Base-by-base conservation (phyloP, 2,797 vertebrate genomes). In the Liasis olivaceus region DNA sequence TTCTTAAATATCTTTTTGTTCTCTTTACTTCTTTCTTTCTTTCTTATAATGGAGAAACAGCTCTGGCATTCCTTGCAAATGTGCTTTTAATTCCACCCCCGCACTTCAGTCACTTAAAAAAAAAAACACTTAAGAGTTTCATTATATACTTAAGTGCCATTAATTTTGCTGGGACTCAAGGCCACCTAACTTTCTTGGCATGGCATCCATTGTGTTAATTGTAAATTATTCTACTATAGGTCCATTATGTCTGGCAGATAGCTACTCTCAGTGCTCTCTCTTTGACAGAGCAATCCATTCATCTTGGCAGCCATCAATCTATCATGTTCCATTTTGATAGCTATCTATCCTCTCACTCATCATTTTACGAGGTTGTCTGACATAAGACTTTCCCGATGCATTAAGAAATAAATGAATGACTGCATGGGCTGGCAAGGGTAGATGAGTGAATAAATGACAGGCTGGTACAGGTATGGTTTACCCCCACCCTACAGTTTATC, bases 391-490 rank as follows among this genome's bases (percentile, higher is more conserved):
- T 95, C 62, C 66, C 60, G 22, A 89, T 94, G 85, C 59, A 91
- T 95, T 93, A 94, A 87, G 91, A 96, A 89, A 91, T 96, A 93
- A 93, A 95, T 92, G 90, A 89, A 94, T 96, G 93, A 95, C 59
- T 96, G 95, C 93, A 93, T 93, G 94, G 95, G 93, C 95, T 94
- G 95, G 95, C 93, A 91, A 95, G 64, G 86, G 87, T 26, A 92
- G 77, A 88, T 94, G 94, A 24, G 66, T 69, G 91, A 96, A 90
- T 85, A 85, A 90, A 91, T 93, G 92, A 91, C 54, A 90, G 60
- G 69, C 54, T 84, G 42, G 56, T 84, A 87, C 63, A 12, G 47
- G 69, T 51, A 60, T 88, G 84, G 56, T 14, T 17, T 12, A 0
- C 24, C 36, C 17, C 81, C 84, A 14, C 42, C 20, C 59, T 28